Evolutionary conservation across 2,797 vertebrate species (phyloP).

Genomic region (Scolopax bukidnonensis): DNA sequence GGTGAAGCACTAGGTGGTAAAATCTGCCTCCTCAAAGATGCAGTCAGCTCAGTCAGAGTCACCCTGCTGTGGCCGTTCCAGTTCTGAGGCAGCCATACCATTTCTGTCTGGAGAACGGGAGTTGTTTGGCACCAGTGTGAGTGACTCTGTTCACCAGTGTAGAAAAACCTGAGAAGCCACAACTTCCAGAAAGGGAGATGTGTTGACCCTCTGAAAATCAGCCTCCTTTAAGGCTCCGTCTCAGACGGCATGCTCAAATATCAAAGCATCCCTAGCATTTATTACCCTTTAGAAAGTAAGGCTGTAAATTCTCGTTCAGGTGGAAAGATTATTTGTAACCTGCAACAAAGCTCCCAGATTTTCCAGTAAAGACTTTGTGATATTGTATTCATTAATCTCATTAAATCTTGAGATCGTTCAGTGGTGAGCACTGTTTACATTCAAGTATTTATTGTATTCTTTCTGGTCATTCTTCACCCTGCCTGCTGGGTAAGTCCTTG

Average conservation of each 20-base stretch:
- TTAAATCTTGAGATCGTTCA: not conserved
- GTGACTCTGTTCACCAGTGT: not conserved
- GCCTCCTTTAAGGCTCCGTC: not conserved
- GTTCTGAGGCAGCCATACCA: rapidly evolving
- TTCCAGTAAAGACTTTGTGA: not conserved
- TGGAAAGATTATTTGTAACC: not conserved
- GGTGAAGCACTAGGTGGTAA: not conserved
- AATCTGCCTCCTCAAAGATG: not conserved
- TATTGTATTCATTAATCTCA: not conserved
- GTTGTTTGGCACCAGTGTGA: not conserved
- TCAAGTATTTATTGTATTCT: not conserved
- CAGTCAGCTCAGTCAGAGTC: not conserved
- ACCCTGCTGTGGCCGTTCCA: rapidly evolving
- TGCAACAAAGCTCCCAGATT: constrained; percentile 5
- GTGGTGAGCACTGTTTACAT: not conserved
- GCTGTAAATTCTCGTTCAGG: not conserved
- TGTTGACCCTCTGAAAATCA: not conserved
- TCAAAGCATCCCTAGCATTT: constrained; percentile 34
- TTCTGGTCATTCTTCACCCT: not conserved
- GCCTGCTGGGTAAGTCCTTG: not conserved
- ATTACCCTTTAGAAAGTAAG: not conserved
- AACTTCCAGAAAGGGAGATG: not conserved
- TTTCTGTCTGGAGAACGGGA: not conserved
- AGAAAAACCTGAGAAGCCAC: not conserved
- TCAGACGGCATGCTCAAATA: not conserved